Conservation (phyloP, 92 coral and sea anemone genomes). For the Epizoanthus stellaris region DNA sequence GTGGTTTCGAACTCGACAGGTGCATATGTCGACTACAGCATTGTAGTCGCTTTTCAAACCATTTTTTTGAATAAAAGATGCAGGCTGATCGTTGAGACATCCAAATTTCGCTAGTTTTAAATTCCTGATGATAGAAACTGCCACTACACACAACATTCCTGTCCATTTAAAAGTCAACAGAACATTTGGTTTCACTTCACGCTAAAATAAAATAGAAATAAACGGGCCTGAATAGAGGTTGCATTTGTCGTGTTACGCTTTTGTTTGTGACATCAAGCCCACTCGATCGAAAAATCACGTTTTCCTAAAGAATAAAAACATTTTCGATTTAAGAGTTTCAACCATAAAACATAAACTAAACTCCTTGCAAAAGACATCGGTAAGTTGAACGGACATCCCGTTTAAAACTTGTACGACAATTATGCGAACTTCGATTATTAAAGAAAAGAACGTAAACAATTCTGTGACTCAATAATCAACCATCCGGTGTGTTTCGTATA, state of each 20-base stretch:
- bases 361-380: not conserved
- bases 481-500: constrained; percentile 18
- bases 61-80: constrained; percentile 16
- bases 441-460: constrained; percentile 2
- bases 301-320: not conserved
- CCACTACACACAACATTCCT: not conserved
- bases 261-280: constrained; percentile 9
- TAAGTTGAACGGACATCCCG: not conserved
- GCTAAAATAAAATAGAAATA: not conserved
- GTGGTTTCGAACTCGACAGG: constrained; percentile 33
- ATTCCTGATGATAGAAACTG: not conserved
- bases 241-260: constrained; percentile 3
- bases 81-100: not conserved
- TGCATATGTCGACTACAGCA: constrained; percentile 28
- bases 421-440: not conserved
- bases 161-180: not conserved
- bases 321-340: not conserved
- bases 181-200: not conserved
- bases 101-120: not conserved
- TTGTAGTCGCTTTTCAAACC: constrained; percentile 32
- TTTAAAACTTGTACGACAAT: not conserved
- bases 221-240: not conserved
- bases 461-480: constrained; percentile 18
- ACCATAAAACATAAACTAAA: not conserved
- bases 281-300: constrained; percentile 3